Base-by-base conservation (phyloP, 1,140 invertebrate species). In the Diorhabda elongata region DNA sequence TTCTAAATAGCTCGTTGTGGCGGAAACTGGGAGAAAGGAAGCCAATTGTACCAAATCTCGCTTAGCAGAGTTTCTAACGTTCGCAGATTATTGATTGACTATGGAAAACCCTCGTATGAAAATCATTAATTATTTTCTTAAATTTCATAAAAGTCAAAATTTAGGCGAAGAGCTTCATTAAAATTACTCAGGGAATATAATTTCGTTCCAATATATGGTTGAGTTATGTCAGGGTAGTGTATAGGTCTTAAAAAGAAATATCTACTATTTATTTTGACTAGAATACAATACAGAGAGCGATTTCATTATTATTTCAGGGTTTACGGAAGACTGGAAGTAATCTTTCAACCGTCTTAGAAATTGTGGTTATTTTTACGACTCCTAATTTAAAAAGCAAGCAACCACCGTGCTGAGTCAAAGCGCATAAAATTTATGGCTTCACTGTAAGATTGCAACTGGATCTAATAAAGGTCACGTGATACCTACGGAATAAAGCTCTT, bases 371-470 rank as follows among this genome's bases (percentile, higher is more conserved):
- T 52, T 67, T 67, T 67, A 67, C 58, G 66, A 60, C 43, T 67
- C 43, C 66, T 60, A 45, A 67, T 67, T 67, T 60, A 67, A 67
- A 67, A 67, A 67, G 57, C 66, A 67, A 60, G 58, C 66, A 67
- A 60, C 26, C 26, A 26, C 58, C 45, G 42, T 67, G 67, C 67
- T 68, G 67, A 68, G 60, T 67, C 61, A 43, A 63, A 44, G 5
- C 47, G 52, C 52, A 68, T 68, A 68, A 68, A 68, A 63, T 68
- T 68, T 68, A 68, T 63, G 45, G 67, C 66, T 58, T 44, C 67
- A 62, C 65, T 60, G 41, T 68, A 68, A 68, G 67, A 68, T 68
- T 68, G 67, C 61, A 62, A 63, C 60, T 63, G 67, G 61, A 62
- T 68, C 67, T 57, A 62, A 62, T 60, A 60, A 61, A 67, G 58